These are phyloP conservation scores for Hypercompe scribonia DNA, from an alignment of 2,888 invertebrate species.

Conservation along the genomic window DNA sequence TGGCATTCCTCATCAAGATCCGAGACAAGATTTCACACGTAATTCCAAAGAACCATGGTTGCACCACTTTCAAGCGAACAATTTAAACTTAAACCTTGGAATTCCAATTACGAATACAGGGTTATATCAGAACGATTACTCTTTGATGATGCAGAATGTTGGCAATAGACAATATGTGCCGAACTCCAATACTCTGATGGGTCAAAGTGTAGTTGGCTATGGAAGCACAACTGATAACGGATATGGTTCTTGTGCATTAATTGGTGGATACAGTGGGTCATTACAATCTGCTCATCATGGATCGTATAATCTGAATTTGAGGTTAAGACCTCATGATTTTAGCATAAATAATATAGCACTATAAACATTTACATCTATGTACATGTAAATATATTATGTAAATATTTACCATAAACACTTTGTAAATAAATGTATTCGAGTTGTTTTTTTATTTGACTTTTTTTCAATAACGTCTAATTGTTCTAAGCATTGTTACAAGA, in stretches of 20 bases:
- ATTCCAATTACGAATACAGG: slow-evolving; percentile 77
- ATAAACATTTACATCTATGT: background rate
- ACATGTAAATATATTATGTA: background rate
- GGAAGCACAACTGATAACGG: slow-evolving; percentile 68
- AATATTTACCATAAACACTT: background rate
- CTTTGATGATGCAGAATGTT: slow-evolving; percentile 81
- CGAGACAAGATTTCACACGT: slow-evolving; percentile 73
- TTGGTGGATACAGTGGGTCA: slow-evolving; percentile 76
- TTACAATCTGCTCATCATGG: slow-evolving; percentile 77
- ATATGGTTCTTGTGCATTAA: slow-evolving; percentile 78
- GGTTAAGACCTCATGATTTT: slow-evolving; percentile 88
- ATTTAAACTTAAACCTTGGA: slow-evolving; percentile 78
- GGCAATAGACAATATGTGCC: slow-evolving; percentile 78
- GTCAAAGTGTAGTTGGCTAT: slow-evolving; percentile 73
- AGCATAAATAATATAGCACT: slow-evolving; percentile 79
- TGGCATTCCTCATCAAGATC: slow-evolving; percentile 79
- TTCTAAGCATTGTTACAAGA: no score
- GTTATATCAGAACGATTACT: slow-evolving; percentile 82
- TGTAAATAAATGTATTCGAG: background rate
- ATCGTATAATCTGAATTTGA: slow-evolving; percentile 83
- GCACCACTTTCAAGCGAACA: slow-evolving; percentile 79
- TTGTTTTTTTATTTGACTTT: background rate
- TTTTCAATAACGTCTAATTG: background rate
- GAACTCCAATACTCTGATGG: slow-evolving; percentile 73
- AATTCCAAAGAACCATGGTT: slow-evolving; percentile 79